Evolutionary conservation across 2,113 vertebrate genomes (phyloP), one percentile per base, ranked within the genome.

Genomic region (Chloebia gouldiae): DNA sequence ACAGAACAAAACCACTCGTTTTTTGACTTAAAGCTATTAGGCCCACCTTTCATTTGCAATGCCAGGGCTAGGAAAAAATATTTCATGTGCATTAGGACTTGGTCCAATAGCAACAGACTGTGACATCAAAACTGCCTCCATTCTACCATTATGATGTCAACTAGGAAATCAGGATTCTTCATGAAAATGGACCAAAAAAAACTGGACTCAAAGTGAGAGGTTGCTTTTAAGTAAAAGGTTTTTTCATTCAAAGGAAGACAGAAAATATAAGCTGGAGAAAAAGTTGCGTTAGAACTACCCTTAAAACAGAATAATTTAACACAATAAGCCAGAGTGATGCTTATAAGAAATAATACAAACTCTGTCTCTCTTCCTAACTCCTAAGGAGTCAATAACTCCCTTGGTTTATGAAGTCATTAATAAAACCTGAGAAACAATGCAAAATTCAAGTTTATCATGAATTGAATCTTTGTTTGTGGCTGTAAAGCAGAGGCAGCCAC

Each of bases 341-440:
- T 88, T 88, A 5, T 47, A 65, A 59, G 49, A 86, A 82, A 89
- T 66, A 94, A 73, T 4, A 39, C 17, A 42, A 65, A 61, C 70
- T 42, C 92, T 61, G 44, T n/a, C 27, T n/a, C 23, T 54, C 70
- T 70, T 95, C 79, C 88, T 86, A 78, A 86, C 87, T 97, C 90
- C 91, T 95, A 88, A 88, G 85, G 78, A 93, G 88, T 93, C 94
- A 95, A 22, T 93, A 97, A 93, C 89, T 96, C 72, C 76, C 86
- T 91, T 77, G 76, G 86, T 79, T 42, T 94, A 75, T 49, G 50
- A 95, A 93, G 73, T 72, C 87, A 97, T 94, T 76, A 78, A 83
- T 92, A 97, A 97, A 83, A 93, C 94, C 97, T 88, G 89, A 97
- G 93, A 24, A 96, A 97, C 97, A 95, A 95, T 35, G 78, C 77